These are phyloP conservation scores for Prunella strophiata DNA, from an alignment of 2,797 vertebrate species.

Conservation along the genomic window DNA sequence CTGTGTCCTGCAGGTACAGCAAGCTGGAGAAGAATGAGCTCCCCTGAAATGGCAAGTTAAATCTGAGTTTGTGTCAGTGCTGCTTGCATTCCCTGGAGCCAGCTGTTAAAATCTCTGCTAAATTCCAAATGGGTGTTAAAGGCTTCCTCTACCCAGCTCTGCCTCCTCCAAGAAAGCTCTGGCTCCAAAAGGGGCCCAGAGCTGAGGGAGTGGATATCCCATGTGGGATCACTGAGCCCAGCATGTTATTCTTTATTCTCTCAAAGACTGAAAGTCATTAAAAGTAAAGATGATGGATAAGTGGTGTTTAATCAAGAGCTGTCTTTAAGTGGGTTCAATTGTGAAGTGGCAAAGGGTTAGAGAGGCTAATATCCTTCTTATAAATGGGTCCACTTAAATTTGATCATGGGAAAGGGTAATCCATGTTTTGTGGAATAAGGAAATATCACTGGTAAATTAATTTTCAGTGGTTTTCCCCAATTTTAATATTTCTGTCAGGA, in stretches of 20 bases:
- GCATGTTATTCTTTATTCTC: background rate
- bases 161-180: background rate
- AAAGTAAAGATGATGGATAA: constrained; percentile 8
- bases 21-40: background rate
- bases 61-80: background rate
- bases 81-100: background rate
- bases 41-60: background rate
- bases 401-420: background rate
- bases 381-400: background rate
- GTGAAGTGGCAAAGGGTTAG: background rate
- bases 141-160: background rate
- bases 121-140: background rate
- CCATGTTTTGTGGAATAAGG: background rate
- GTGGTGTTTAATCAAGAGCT: background rate
- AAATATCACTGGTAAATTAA: background rate
- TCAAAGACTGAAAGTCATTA: background rate
- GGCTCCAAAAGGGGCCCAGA: background rate
- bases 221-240: background rate
- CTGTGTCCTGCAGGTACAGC: background rate
- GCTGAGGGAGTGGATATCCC: background rate
- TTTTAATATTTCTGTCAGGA: background rate
- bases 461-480: background rate
- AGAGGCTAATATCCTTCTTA: background rate
- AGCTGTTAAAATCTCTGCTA: background rate
- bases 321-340: background rate